A percentile compares a stretch with the other conserved stretches of the same genome.
phyloP scores from a whole-genome alignment of 1,140 invertebrate genomes.

The Cecropterus lyciades region DNA sequence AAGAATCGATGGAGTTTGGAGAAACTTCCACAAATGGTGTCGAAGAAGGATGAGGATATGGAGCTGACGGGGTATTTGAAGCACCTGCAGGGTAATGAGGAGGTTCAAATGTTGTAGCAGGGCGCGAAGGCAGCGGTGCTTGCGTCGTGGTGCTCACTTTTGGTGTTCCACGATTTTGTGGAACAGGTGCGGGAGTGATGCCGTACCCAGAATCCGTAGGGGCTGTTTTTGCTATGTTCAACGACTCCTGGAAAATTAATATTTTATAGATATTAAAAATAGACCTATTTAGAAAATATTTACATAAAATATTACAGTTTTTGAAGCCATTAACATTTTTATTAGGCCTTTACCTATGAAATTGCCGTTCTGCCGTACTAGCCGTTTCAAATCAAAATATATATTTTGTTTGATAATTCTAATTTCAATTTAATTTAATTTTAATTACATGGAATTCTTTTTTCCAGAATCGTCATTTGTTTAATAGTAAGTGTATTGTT shows the following conservation, averaged over 20 bases:
- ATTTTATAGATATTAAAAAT: background rate
- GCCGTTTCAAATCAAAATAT: too few species aligned
- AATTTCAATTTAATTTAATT: too few species aligned
- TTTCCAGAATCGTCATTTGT: too few species aligned
- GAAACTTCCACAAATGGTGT: slow-evolving; percentile 75
- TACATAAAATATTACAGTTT: too few species aligned
- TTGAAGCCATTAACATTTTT: too few species aligned
- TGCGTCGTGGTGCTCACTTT: slow-evolving; percentile 62
- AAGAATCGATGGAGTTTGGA: slow-evolving; percentile 78
- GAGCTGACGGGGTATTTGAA: slow-evolving; percentile 56
- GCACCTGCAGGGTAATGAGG: slow-evolving; percentile 54
- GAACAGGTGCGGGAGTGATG: slow-evolving; percentile 76
- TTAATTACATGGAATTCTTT: too few species aligned
- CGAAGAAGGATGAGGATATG: slow-evolving; percentile 57
- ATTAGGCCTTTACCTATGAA: too few species aligned
- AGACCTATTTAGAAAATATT: too few species aligned
- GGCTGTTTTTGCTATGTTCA: slow-evolving; percentile 88
- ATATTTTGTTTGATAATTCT: too few species aligned
- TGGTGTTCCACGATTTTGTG: slow-evolving; percentile 55
- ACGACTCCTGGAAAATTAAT: slow-evolving; percentile 83
- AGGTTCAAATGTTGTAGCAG: slow-evolving; percentile 69
- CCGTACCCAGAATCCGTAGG: slow-evolving; percentile 87
- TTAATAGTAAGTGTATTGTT: too few species aligned
- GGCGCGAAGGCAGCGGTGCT: slow-evolving; percentile 54
- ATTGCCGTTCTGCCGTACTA: too few species aligned